Conservation (phyloP, 2,113 vertebrate species). For the Dipodomys ordii region DNA sequence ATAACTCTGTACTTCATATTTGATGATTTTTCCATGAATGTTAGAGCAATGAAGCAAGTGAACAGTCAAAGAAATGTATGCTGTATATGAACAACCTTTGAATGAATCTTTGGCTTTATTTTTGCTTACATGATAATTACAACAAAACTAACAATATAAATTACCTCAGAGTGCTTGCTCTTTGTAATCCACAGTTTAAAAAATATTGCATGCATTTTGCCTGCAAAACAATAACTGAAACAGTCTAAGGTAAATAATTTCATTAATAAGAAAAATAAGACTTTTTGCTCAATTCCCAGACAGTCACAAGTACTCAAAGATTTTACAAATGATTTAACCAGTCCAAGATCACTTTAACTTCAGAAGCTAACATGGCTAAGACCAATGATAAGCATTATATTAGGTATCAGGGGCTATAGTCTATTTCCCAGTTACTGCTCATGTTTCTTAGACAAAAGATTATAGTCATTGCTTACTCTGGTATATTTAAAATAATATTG, state of each 20-base stretch:
- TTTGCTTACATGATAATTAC: not conserved
- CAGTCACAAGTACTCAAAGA: not conserved
- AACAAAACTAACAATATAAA: not conserved
- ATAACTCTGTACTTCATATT: not conserved
- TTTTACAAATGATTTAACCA: not conserved
- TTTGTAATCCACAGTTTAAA: not conserved
- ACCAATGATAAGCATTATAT: not conserved
- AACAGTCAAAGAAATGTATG: not conserved
- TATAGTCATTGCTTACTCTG: no score
- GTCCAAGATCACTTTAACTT: not conserved
- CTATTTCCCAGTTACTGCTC: rapidly evolving
- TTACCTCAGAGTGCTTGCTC: not conserved
- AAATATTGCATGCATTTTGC: not conserved
- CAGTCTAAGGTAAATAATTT: not conserved
- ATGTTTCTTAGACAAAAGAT: not conserved
- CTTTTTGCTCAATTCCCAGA: not conserved
- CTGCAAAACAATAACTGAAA: not conserved
- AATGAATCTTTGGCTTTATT: not conserved
- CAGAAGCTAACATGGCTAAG: not conserved
- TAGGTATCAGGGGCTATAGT: rapidly evolving
- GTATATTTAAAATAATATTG: no score
- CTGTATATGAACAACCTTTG: not conserved
- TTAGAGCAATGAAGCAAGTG: not conserved
- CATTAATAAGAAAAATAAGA: constrained; percentile 12
- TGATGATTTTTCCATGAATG: not conserved